Base-by-base conservation (phyloP, 1,140 invertebrate species). In the Archegozetes longisetosus region DNA sequence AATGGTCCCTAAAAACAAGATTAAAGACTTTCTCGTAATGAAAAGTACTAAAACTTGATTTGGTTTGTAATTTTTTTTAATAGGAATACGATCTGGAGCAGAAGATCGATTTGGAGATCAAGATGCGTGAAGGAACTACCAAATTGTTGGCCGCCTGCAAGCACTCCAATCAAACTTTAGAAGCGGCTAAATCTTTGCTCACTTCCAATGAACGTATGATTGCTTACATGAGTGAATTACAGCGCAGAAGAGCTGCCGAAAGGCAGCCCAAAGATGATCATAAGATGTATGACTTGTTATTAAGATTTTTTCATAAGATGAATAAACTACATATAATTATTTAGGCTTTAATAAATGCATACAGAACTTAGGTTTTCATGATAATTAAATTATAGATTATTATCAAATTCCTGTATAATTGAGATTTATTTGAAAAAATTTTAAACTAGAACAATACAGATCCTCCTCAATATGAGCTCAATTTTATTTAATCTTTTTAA, bases 121-220 rank as follows among this genome's bases (percentile, higher is more conserved):
- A 82, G 70, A 84, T 84, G 79, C 74, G 80, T 20, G 82, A 84
- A 67, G 82, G 82, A 0, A 82, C 81, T 0, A 77, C 80, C 2
- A 78, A 80, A 65, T 71, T 84, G 40, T 71, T 84, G 69, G 80
- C 80, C 3, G 82, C 82, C 0, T 81, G 80, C 63, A 72, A 72
- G 64, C 80, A 82, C 66, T 77, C 80, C 40, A 71, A 77, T 20
- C 82, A 84, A 69, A 78, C 76, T 55, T 70, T 84, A 64, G 82
- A 84, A 70, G 82, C 82, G 1, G 80, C 81, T 55, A 81, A 82
- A 66, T 79, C 77, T 56, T 73, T 84, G 24, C 73, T 83, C 14
- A 81, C 79, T 1, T 82, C 80, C 47, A 82, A 82, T 68, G 79
- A 82, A 64, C 72, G 82, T 25, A 82, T 84, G 76, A 77, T 77